A percentile compares a stretch with the other conserved stretches of the same genome.
These are phyloP conservation scores for Corythaeola cristata DNA, from an alignment of 2,113 vertebrate genomes.

Conservation along the genomic window DNA sequence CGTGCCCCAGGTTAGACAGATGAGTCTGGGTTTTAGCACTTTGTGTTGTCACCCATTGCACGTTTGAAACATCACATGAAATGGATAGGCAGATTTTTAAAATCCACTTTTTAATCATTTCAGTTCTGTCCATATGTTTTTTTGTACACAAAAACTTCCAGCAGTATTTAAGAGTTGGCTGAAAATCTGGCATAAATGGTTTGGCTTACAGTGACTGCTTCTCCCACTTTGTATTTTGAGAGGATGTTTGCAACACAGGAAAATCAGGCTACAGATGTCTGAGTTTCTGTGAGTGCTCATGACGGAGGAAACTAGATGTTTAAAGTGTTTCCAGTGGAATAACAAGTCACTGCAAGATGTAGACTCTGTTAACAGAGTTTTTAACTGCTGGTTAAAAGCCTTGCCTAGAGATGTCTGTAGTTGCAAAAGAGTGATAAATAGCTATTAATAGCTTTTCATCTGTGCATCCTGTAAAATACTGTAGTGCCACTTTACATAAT, in stretches of 20 bases:
- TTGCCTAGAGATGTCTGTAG: neutral
- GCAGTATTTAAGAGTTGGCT: neutral
- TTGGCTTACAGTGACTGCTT: neutral
- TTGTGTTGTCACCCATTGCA: neutral
- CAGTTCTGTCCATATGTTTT: neutral
- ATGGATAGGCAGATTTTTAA: neutral
- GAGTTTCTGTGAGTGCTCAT: neutral
- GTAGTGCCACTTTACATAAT: neutral
- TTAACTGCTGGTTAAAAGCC: neutral
- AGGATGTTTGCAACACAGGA: neutral
- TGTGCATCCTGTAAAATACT: neutral
- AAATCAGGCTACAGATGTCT: neutral
- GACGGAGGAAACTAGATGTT: neutral
- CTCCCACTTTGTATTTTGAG: neutral
- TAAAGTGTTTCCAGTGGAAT: neutral
- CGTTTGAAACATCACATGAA: fast-evolving
- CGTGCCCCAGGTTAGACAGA: fast-evolving
- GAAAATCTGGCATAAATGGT: neutral
- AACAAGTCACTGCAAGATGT: neutral
- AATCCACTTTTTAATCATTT: neutral
- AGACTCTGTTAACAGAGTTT: neutral
- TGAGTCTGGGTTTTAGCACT: neutral
- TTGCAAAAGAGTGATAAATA: neutral
- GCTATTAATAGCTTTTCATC: neutral
- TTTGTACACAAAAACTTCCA: neutral